Percentiles rank a stretch among this genome's conserved stretches.
These are phyloP conservation scores for Halesus radiatus DNA, from an alignment of 1,140 invertebrate species.

Conservation along the genomic window DNA sequence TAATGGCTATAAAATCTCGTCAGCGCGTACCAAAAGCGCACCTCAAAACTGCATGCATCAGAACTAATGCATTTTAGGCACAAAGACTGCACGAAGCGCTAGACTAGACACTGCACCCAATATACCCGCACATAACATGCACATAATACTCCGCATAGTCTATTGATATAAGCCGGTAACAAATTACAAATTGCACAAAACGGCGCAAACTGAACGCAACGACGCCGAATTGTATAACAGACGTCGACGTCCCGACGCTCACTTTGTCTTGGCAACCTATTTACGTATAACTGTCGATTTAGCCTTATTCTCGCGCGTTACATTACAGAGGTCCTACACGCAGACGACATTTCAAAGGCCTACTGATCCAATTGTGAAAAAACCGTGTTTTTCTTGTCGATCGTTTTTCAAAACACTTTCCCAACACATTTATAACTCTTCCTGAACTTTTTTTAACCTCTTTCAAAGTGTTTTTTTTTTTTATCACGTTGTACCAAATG, in stretches of 20 bases:
- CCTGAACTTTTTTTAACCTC: no score
- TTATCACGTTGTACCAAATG: no score
- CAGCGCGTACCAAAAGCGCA: no score
- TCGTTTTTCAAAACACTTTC: background rate
- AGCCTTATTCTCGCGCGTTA: background rate
- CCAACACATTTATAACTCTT: background rate
- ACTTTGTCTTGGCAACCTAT: conserved; percentile 9
- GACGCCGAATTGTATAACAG: conserved; percentile 17
- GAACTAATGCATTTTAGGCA: no score
- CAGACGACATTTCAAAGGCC: conserved; percentile 9
- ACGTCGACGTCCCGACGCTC: background rate
- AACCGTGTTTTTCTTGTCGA: background rate
- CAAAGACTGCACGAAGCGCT: no score
- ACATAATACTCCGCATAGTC: background rate
- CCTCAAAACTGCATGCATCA: no score
- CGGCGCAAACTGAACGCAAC: background rate
- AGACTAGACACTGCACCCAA: no score
- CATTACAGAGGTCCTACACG: background rate
- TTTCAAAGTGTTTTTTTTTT: no score
- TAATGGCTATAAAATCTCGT: no score
- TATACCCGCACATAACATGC: no score
- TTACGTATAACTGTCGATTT: conserved; percentile 15
- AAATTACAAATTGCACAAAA: conserved; percentile 29
- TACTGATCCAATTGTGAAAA: conserved; percentile 34
- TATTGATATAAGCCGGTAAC: conserved; percentile 10